These are phyloP conservation scores for Argopecten irradians DNA, from an alignment of 1,140 invertebrate genomes.

Conservation along the genomic window DNA sequence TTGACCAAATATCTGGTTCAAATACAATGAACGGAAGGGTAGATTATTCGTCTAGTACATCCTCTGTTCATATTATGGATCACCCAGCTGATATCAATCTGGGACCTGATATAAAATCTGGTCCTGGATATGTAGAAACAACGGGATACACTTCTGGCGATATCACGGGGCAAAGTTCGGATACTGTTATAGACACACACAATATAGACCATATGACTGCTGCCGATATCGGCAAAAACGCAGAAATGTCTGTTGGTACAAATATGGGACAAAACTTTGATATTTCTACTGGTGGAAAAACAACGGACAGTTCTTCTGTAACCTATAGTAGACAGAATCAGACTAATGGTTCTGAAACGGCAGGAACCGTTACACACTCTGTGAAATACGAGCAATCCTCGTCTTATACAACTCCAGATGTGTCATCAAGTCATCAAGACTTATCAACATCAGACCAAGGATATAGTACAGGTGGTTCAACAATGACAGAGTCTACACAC, in stretches of 20 bases:
- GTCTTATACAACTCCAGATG: not conserved
- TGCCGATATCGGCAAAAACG: no score
- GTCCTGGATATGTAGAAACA: not conserved
- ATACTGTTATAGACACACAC: no score
- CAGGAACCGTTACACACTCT: not conserved
- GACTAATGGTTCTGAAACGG: no score
- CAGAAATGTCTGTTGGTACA: no score
- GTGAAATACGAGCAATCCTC: not conserved
- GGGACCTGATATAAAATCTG: not conserved
- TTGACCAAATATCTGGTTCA: not conserved
- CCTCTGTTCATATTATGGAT: not conserved
- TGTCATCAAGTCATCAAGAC: not conserved
- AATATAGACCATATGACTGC: no score
- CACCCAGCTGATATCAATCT: not conserved
- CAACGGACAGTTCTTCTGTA: not conserved
- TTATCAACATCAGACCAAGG: not conserved
- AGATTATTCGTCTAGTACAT: not conserved
- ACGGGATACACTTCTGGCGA: not conserved
- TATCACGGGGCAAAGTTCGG: no score
- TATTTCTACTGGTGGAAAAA: not conserved
- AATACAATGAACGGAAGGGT: not conserved
- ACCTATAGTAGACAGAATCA: no score
- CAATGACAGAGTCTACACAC: not conserved
- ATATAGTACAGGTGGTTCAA: not conserved
- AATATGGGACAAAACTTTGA: not conserved